Base-by-base conservation (phyloP, 2,113 vertebrate genomes). In the Buteo buteo region DNA sequence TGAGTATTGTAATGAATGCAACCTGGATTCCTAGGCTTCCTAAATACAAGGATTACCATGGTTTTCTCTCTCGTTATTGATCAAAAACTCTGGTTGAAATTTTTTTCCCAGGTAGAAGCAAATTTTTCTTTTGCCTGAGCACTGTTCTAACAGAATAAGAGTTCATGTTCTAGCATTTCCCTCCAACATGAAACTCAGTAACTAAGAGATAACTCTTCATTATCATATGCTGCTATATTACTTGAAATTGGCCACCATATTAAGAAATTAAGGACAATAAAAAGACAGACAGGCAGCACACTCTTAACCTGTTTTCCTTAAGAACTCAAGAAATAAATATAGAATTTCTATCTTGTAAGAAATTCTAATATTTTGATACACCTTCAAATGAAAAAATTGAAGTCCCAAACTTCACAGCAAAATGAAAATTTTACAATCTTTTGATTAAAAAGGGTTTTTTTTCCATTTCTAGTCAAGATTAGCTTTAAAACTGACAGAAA, bases 51-150 rank as follows among this genome's bases (percentile, higher is more conserved):
- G 3, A 6, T 50, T 72, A 19, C 3, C 11, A 3, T 52, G 13
- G 7, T 77, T 61, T 61, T 59, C 5, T n/a, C 8, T 61, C 38
- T 65, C 3, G 0, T 25, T 55, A 47, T 40, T 57, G 28, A 57
- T 16, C 0, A 0, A 90, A 94, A 86, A 34, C 0, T 0, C 4
- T 14, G 2, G 5, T 42, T 76, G 17, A 57, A 8, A 0, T 31
- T 36, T 47, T 76, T 85, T 57, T 3, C 16, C 34, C 2, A 49
- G 9, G 7, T 36, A 54, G 28, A 70, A 49, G 9, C 2, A 49
- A 44, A 73, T 93, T 77, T 52, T 3, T 66, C 7, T 81, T 80
- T 64, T 89, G 32, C 13, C 20, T 90, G 50, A 34, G 6, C 45
- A 45, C 17, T 54, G 3, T 38, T 18, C 24, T 31, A 49, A 20